Evolutionary conservation across 1,140 invertebrate species (phyloP).

Genomic region (Bathynomus jamesi): DNA sequence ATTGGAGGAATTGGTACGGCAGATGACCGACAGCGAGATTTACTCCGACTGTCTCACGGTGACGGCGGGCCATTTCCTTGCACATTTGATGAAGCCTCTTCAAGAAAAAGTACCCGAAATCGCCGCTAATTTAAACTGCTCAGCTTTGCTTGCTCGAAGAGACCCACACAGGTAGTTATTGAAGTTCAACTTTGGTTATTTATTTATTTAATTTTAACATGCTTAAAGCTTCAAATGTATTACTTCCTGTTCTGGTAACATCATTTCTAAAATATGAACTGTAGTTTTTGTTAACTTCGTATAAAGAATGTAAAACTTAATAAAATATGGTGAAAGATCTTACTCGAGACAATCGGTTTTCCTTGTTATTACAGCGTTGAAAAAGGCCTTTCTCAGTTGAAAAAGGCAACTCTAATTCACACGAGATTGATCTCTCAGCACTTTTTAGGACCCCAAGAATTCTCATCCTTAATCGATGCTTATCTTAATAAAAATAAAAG

Average conservation of each 20-base stretch:
- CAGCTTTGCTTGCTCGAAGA: neutral
- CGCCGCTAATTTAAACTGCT: constrained; percentile 9
- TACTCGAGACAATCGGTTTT: neutral
- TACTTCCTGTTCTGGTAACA: no score
- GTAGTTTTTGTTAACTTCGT: no score
- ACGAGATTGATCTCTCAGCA: neutral
- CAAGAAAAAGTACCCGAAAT: constrained; percentile 43
- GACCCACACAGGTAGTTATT: neutral
- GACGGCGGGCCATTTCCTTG: constrained; percentile 46
- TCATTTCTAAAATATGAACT: no score
- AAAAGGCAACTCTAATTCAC: neutral
- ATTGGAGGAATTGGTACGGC: constrained; percentile 42
- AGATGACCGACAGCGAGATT: constrained; percentile 42
- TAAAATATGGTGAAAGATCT: no score
- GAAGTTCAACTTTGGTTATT: no score
- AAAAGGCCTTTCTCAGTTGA: neutral
- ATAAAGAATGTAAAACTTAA: no score
- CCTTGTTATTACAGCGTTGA: neutral
- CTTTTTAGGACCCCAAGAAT: neutral
- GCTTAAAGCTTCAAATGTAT: no score
- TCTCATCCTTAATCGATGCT: neutral
- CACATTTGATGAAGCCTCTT: constrained; percentile 42
- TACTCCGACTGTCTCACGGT: constrained; percentile 43
- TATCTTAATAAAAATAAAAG: neutral
- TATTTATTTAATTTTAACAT: no score